Conservation (phyloP, 2,797 vertebrate genomes). For the Falco berigora region DNA sequence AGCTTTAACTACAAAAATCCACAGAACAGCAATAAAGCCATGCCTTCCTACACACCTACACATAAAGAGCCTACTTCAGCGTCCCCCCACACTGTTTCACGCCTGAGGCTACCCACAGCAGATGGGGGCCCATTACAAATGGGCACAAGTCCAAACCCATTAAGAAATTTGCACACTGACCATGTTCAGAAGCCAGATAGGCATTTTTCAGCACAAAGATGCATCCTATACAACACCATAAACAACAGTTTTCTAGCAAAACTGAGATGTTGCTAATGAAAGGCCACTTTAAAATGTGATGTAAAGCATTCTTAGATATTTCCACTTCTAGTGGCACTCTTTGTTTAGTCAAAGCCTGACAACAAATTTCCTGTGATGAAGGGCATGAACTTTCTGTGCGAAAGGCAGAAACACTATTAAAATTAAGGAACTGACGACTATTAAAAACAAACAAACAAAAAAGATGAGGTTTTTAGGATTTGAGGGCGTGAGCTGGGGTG, state of each 20-base stretch:
- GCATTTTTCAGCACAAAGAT: not conserved
- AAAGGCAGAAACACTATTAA: not conserved
- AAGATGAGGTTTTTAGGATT: not conserved
- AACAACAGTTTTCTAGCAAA: not conserved
- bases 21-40: no score
- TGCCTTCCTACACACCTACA: not conserved
- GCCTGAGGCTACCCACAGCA: not conserved
- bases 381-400: not conserved
- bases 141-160: no score
- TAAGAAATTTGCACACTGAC: not conserved
- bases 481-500: no score
- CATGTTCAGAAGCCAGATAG: not conserved
- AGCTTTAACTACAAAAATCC: not conserved
- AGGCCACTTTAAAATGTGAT: not conserved
- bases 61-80: accelerated
- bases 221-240: accelerated
- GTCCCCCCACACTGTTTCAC: not conserved
- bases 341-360: not conserved
- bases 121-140: not conserved
- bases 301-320: not conserved
- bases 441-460: not conserved
- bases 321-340: not conserved
- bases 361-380: not conserved
- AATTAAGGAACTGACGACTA: not conserved
- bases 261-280: not conserved